A percentile compares a stretch with the other conserved stretches of the same genome.
Evolutionary conservation across 1,140 invertebrate species (phyloP).

Genomic region (Tachypleus tridentatus): DNA sequence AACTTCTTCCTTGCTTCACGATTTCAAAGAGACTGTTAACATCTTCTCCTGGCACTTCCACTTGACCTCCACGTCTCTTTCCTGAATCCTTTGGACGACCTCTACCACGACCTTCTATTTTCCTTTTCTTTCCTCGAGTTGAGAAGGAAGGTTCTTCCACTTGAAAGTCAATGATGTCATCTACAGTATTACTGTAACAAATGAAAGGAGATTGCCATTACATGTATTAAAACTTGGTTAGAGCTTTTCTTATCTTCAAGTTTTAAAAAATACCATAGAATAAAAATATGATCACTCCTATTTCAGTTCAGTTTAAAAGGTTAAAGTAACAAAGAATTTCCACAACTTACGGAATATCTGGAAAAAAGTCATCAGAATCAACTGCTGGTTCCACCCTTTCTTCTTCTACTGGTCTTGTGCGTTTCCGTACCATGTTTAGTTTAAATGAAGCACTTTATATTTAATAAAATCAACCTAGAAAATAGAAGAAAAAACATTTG

Average conservation of each 20-base stretch:
- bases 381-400: constrained; percentile 3
- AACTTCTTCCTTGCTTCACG: constrained; percentile 34
- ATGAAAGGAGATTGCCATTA: too few relatives aligned
- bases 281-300: too few relatives aligned
- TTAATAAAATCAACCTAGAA: too few relatives aligned
- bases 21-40: constrained; percentile 37
- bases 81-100: constrained; percentile 7
- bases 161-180: neutral
- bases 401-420: neutral
- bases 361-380: constrained; percentile 20
- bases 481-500: too few relatives aligned
- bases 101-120: constrained; percentile 3
- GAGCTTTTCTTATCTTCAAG: too few relatives aligned
- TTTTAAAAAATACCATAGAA: too few relatives aligned
- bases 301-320: too few relatives aligned
- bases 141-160: neutral
- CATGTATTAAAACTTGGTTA: too few relatives aligned
- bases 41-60: constrained; percentile 17
- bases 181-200: too few relatives aligned
- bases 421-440: neutral
- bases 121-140: neutral
- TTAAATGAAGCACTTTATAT: too few relatives aligned
- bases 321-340: too few relatives aligned
- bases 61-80: constrained; percentile 10
- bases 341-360: constrained; percentile 3